Evolutionary conservation across 2,888 invertebrate species (phyloP), one percentile per base, ranked within the genome.

Genomic region (Mimachlamys varia): DNA sequence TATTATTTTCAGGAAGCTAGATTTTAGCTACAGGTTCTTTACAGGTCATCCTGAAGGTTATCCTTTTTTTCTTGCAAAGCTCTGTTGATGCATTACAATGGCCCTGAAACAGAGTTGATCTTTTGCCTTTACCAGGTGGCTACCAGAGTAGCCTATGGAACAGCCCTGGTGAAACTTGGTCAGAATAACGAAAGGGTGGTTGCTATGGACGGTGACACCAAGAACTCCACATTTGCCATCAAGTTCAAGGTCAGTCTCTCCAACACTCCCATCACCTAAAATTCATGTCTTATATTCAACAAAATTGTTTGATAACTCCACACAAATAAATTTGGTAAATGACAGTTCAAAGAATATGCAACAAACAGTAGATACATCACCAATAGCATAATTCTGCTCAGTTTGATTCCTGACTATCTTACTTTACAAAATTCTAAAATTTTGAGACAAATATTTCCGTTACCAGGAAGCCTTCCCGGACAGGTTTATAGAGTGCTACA

Each of bases 171-270:
- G 93, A 99, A 99, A 97, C 97, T 99, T 87, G 98, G 98, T 2
- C 97, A 97, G 90, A 97, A 96, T 92, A 97, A 97, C 96, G 95
- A 94, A 93, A 98, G 99, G 91, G 99, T 99, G 37, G 98, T 99
- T 95, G 99, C 99, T 89, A 97, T 99, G 95, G 99, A 99, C 96
- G 99, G 99, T 44, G 99, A 99, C 97, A 99, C 99, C 94, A 99
- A 99, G 97, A 99, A 99, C 97, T 99, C 99, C 0, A 99, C 99
- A 0, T 99, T 98, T 97, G 98, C 99, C 27, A 99, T 99, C 95
- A 99, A 98, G 96, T 97, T 99, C 93, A 98, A 98, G 96, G 96
- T 96, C 92, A 91, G 92, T 90, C 87, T 49, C n/a, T 27, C 53
- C 55, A 33, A 49, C 55, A 19, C 19, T 55, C 27, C n/a, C 19